These are phyloP conservation scores for Athalia rosae DNA, from an alignment of 2,888 invertebrate species.

Conservation along the genomic window DNA sequence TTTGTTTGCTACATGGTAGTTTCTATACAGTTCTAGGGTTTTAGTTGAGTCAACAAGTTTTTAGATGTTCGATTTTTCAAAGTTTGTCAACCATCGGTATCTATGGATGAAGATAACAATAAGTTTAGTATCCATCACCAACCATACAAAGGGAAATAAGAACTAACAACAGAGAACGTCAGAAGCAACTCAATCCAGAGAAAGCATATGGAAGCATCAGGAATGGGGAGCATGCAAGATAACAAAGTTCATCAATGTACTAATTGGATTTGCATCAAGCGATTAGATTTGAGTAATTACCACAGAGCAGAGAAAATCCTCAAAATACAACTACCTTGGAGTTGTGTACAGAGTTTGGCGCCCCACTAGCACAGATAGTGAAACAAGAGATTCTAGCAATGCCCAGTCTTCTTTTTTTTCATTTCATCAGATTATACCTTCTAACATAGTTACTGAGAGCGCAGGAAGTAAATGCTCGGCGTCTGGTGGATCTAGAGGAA, in stretches of 20 bases:
- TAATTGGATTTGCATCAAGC: too few species aligned
- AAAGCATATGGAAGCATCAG: background rate
- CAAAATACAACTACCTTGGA: too few species aligned
- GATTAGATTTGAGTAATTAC: too few species aligned
- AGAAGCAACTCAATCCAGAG: background rate
- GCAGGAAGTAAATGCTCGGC: slow-evolving; percentile 65
- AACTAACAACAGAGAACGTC: background rate
- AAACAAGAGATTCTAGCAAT: background rate
- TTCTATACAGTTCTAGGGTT: background rate
- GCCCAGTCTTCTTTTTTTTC: background rate
- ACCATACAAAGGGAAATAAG: background rate
- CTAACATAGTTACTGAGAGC: slow-evolving; percentile 66
- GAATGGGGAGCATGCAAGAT: too few species aligned
- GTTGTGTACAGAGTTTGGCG: background rate
- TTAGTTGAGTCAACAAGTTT: background rate
- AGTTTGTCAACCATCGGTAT: slow-evolving; percentile 25
- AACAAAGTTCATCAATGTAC: too few species aligned
- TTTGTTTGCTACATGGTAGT: background rate
- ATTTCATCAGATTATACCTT: slow-evolving; percentile 57
- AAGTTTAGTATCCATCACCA: background rate
- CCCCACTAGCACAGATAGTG: background rate
- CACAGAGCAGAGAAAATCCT: too few species aligned
- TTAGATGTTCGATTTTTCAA: background rate
- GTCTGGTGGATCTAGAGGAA: slow-evolving; percentile 66
- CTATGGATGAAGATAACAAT: slow-evolving; percentile 8